A percentile compares a stretch with the other conserved stretches of the same genome.
Conservation (phyloP, 2,113 vertebrate genomes). For the Podocnemis expansa region DNA sequence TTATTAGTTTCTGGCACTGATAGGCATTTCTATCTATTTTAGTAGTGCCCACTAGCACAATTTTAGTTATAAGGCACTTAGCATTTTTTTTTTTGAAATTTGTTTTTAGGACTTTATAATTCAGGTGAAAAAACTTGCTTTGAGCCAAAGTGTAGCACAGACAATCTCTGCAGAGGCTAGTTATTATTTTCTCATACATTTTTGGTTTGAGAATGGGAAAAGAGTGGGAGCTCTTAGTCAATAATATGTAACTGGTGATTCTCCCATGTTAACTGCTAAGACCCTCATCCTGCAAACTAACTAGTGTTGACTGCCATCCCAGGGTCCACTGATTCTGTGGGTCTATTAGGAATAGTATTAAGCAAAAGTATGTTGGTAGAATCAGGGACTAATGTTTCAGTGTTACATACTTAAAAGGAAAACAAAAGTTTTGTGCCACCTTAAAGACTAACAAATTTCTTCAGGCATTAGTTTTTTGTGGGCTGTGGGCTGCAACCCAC, state of each 20-base stretch:
- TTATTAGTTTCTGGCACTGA: conserved; percentile 46
- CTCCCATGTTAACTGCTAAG: not conserved
- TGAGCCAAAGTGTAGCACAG: conserved; percentile 47
- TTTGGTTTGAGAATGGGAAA: not conserved
- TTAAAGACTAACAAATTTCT: too few relatives aligned
- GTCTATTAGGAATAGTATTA: not conserved
- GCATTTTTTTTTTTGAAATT: conserved; percentile 65
- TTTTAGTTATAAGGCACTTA: conserved; percentile 53
- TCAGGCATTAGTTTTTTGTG: too few relatives aligned
- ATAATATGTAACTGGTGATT: not conserved
- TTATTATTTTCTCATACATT: not conserved
- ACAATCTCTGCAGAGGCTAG: not conserved
- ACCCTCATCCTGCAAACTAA: not conserved
- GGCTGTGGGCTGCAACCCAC: too few relatives aligned
- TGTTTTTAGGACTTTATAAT: conserved; percentile 52
- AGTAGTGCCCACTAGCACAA: conserved; percentile 47
- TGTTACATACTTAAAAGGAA: too few relatives aligned
- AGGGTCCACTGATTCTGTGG: not conserved
- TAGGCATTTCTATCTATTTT: conserved; percentile 59
- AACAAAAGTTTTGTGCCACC: too few relatives aligned
- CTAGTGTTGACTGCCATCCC: not conserved
- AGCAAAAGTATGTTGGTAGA: not conserved
- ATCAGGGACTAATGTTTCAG: rapidly evolving
- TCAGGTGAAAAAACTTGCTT: conserved; percentile 60
- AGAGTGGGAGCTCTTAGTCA: not conserved